Evolutionary conservation across 2,797 vertebrate species (phyloP).

Genomic region (Sciaenops ocellatus): DNA sequence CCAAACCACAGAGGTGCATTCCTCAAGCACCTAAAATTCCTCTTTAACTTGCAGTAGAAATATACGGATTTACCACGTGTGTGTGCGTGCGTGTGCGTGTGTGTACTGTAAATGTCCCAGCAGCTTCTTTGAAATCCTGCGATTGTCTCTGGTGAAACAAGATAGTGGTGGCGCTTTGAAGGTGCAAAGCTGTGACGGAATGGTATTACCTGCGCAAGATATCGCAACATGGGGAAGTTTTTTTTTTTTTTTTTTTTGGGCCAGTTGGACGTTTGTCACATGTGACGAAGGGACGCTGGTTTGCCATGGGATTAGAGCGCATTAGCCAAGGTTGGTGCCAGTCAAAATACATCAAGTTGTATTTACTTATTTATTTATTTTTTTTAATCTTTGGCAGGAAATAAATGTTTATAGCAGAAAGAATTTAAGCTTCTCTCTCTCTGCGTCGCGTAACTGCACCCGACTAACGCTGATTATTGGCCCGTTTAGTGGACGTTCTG

Average conservation of each 20-base stretch:
- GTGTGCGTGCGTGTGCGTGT: slow-evolving; percentile 18
- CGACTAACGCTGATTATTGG: slow-evolving; percentile 49
- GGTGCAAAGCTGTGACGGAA: slow-evolving; percentile 71
- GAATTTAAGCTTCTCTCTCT: slow-evolving; percentile 54
- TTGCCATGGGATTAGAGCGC: slow-evolving; percentile 73
- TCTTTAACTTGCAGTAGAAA: slow-evolving; percentile 64
- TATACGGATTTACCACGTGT: slow-evolving; percentile 60
- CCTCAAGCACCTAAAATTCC: slow-evolving; percentile 76
- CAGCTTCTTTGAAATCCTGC: slow-evolving; percentile 68
- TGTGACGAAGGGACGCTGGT: slow-evolving; percentile 56
- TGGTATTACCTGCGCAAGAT: slow-evolving; percentile 67
- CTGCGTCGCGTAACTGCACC: slow-evolving; percentile 34
- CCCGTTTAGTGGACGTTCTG: slow-evolving; percentile 56
- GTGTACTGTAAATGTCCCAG: slow-evolving; percentile 57
- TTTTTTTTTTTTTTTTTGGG: slow-evolving; percentile 4
- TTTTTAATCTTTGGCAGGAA: slow-evolving; percentile 63
- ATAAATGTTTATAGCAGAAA: slow-evolving; percentile 61
- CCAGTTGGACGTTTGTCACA: slow-evolving; percentile 69
- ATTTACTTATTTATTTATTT: slow-evolving; percentile 58
- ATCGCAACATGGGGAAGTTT: slow-evolving; percentile 47
- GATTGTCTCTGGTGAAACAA: slow-evolving; percentile 82
- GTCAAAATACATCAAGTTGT: slow-evolving; percentile 64
- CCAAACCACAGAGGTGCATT: slow-evolving; percentile 75
- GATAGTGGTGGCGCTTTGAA: slow-evolving; percentile 80
- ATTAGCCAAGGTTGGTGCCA: slow-evolving; percentile 75